Evolutionary conservation across 2,888 invertebrate genomes (phyloP), one percentile per base, ranked within the genome.

Genomic region (Leptogaster cylindrica): DNA sequence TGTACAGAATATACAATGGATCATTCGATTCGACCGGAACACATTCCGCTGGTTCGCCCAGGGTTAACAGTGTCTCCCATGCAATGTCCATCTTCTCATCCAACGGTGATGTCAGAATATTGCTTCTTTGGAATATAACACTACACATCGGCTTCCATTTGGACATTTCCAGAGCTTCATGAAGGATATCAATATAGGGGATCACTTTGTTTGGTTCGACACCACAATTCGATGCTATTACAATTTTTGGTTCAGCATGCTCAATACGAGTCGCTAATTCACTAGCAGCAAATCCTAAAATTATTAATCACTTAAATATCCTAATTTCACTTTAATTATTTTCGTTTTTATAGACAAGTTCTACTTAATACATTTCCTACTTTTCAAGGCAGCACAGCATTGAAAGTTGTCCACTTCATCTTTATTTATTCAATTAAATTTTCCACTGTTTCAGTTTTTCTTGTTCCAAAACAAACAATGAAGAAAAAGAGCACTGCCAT

Each of bases 151-250:
- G 94, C 77, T 90, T 90, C 77, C 88, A 87, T 0, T 84, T 83
- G 0, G 89, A 88, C 74, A 88, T 85, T 33, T 86, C 85, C 14
- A 97, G 83, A 0, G 96, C 95, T 16, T 76, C 77, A 65, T 81
- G 81, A 2, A 81, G 72, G 16, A 82, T 81, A 46, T 81, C 81
- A 70, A 78, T 68, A 70, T 78, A 82, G 0, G 79, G 78, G 31
- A 96, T 88, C 66, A 92, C 85, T 82, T 89, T 91, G 70, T 88
- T 88, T 0, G 95, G 95, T 78, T 97, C 96, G 8, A 96, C 85
- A 1, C 96, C 96, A 76, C 92, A 94, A 79, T 93, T 95, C 0
- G 95, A 93, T 1, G 93, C 91, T 28, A 97, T 89, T 25, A 97
- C 88, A 3, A 95, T 87, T 74, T 91, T 93, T 0, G 97, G 95